Conservation (phyloP, 2,888 invertebrate genomes). For the Congeria kusceri region DNA sequence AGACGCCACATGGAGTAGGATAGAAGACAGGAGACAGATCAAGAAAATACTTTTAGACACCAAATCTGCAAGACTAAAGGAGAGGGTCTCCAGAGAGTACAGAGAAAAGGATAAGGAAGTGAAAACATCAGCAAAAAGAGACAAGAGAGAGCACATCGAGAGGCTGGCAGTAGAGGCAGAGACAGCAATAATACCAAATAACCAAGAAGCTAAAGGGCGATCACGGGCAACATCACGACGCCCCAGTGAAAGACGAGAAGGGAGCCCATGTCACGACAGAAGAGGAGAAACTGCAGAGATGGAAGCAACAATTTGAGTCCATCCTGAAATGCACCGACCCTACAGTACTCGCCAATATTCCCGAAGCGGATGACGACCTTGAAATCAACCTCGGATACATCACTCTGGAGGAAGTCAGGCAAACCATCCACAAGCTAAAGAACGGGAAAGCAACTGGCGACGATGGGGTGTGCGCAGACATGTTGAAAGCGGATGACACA, state of each 20-base stretch:
- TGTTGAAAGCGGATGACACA: slow-evolving; percentile 13
- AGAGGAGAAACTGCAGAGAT: slow-evolving; percentile 18
- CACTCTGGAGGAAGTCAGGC: not conserved
- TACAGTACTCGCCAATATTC: not conserved
- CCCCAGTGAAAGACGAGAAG: slow-evolving; percentile 9
- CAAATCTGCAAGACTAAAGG: not conserved
- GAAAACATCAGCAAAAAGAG: not conserved
- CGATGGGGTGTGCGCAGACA: slow-evolving; percentile 25
- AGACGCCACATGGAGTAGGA: not conserved
- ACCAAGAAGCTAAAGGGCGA: slow-evolving; percentile 5
- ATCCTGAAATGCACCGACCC: not conserved
- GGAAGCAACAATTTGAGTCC: slow-evolving; percentile 1
- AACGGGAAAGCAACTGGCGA: slow-evolving; percentile 21
- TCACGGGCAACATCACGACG: not conserved
- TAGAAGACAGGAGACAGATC: slow-evolving; percentile 2
- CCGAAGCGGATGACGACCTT: not conserved
- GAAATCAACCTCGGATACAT: not conserved
- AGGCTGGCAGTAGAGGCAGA: not conserved
- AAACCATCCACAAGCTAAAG: not conserved
- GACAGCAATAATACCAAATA: slow-evolving; percentile 7
- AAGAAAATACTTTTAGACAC: not conserved
- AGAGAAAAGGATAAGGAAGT: not conserved
- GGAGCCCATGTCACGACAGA: slow-evolving; percentile 7
- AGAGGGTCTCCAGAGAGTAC: not conserved
- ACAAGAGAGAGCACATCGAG: not conserved